Percentiles rank a stretch among this genome's conserved stretches.
phyloP scores from a whole-genome alignment of 2,113 vertebrate genomes.

The Morphnarchus princeps region DNA sequence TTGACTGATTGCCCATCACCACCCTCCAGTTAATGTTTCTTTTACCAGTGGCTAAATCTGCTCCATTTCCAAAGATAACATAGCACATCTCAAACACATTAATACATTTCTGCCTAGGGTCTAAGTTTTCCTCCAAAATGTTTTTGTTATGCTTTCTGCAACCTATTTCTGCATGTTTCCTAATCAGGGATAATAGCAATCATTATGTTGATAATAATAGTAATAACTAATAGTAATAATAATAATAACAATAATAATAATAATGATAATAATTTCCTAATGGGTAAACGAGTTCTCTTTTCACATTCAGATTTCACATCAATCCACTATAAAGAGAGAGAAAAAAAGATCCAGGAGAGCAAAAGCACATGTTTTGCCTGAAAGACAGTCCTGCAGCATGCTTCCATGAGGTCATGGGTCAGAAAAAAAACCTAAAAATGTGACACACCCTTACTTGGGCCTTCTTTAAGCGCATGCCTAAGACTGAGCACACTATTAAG shows the following conservation, averaged over 20 bases:
- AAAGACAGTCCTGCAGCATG: background rate
- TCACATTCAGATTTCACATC: background rate
- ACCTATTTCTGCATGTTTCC: background rate
- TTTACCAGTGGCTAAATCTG: background rate
- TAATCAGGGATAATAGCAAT: background rate
- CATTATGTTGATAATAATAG: background rate
- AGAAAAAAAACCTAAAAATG: background rate
- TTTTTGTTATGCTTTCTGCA: background rate
- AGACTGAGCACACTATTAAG: background rate
- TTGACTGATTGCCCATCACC: background rate
- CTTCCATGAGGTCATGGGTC: background rate
- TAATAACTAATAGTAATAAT: fast-evolving
- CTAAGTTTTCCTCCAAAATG: background rate
- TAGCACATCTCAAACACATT: background rate
- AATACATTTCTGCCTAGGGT: background rate
- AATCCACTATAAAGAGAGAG: background rate
- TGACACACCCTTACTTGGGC: background rate
- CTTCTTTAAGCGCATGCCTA: background rate
- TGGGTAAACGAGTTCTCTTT: background rate
- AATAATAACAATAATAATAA: background rate
- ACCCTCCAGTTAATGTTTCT: background rate
- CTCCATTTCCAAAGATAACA: background rate
- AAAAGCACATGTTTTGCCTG: background rate
- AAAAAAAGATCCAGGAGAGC: background rate
- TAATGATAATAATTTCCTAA: background rate